These are phyloP conservation scores for Ceyx melanurus DNA, from an alignment of 2,113 vertebrate species.

Conservation along the genomic window DNA sequence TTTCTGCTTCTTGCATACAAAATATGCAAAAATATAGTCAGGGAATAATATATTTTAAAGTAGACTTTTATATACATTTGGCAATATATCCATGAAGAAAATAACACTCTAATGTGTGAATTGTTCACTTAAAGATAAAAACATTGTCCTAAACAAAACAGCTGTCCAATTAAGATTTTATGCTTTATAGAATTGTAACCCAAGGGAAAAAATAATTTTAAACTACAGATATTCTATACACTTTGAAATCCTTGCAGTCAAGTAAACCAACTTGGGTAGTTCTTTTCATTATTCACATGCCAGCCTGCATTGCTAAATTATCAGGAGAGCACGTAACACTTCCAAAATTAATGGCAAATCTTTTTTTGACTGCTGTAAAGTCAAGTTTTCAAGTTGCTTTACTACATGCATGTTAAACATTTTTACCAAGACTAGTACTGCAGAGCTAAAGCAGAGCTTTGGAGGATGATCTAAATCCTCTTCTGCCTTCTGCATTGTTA, in stretches of 20 bases:
- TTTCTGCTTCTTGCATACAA: background rate
- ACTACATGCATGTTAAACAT: background rate
- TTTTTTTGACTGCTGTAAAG: background rate
- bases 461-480: background rate
- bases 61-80: background rate
- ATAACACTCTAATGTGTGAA: background rate
- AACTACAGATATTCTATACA: accelerated
- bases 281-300: background rate
- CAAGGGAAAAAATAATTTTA: background rate
- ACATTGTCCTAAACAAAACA: background rate
- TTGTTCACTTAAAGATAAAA: background rate
- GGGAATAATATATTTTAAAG: background rate
- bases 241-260: background rate
- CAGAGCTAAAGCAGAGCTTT: background rate
- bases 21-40: background rate
- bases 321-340: background rate
- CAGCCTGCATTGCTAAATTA: background rate
- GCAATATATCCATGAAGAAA: background rate
- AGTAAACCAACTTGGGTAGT: background rate
- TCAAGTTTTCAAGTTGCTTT: background rate
- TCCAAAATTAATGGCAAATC: background rate
- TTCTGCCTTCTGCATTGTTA: background rate
- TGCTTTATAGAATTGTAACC: background rate
- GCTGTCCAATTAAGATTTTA: background rate
- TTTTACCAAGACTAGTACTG: background rate